Percentiles rank a stretch among this genome's conserved stretches.
Evolutionary conservation across 2,797 vertebrate species (phyloP).

Genomic region (Menidia menidia): DNA sequence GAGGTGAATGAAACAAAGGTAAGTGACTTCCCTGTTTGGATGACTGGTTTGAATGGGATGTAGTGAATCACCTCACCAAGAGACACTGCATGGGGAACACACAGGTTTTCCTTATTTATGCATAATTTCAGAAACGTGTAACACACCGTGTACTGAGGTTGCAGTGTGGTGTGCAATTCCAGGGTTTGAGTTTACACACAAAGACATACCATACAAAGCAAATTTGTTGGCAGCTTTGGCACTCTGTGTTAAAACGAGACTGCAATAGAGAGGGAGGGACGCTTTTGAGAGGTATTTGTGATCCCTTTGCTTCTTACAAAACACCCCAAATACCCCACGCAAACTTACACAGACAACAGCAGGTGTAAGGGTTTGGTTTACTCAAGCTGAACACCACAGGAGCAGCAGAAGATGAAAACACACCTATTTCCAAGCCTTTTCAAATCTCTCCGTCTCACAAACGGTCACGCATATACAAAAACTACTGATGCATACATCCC

Average conservation of each 20-base stretch:
- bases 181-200: slow-evolving; percentile 53
- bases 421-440: slow-evolving; percentile 20
- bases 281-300: slow-evolving; percentile 67
- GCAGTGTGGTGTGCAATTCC: slow-evolving; percentile 42
- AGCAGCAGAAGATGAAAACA: slow-evolving; percentile 11
- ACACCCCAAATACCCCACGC: slow-evolving; percentile 58
- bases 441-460: slow-evolving; percentile 10
- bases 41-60: not conserved
- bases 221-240: slow-evolving; percentile 54
- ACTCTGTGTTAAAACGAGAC: slow-evolving; percentile 53
- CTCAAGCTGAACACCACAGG: slow-evolving; percentile 17
- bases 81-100: slow-evolving; percentile 5
- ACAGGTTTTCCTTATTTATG: slow-evolving; percentile 22
- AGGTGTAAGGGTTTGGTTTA: slow-evolving; percentile 44
- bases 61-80: not conserved
- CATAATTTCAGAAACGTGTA: slow-evolving; percentile 48
- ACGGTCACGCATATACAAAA: slow-evolving; percentile 29
- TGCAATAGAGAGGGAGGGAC: slow-evolving; percentile 47
- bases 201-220: slow-evolving; percentile 64
- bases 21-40: no score
- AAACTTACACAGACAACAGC: slow-evolving; percentile 52
- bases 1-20: no score
- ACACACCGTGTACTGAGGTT: slow-evolving; percentile 40
- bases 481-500: slow-evolving; percentile 22
- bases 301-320: slow-evolving; percentile 64